Conservation (phyloP, 2,888 invertebrate species). For the Nemotelus pantherinus region DNA sequence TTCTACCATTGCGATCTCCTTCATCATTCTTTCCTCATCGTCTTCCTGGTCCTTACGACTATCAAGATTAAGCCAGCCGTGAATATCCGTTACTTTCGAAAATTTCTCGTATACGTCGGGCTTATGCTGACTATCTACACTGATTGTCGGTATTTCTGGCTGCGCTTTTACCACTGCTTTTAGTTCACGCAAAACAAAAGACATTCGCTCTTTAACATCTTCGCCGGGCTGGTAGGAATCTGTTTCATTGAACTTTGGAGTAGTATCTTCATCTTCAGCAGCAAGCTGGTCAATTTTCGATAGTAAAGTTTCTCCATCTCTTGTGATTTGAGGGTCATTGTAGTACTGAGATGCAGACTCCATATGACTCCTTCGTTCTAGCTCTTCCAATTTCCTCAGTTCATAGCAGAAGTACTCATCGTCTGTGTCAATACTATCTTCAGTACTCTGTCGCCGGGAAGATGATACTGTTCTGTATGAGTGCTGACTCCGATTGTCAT, state of each 20-base stretch:
- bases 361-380: slow-evolving; percentile 79
- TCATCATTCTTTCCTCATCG: slow-evolving; percentile 50
- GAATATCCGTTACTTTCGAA: slow-evolving; percentile 59
- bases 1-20: slow-evolving; percentile 52
- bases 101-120: slow-evolving; percentile 56
- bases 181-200: slow-evolving; percentile 79
- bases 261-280: slow-evolving; percentile 67
- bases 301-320: slow-evolving; percentile 53
- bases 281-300: slow-evolving; percentile 68
- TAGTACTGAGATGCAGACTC: slow-evolving; percentile 63
- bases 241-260: slow-evolving; percentile 58
- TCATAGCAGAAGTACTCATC: slow-evolving; percentile 95
- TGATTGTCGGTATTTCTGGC: slow-evolving; percentile 58
- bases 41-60: slow-evolving; percentile 55
- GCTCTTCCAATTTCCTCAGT: slow-evolving; percentile 83
- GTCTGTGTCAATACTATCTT: slow-evolving; percentile 92
- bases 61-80: slow-evolving; percentile 60
- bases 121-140: slow-evolving; percentile 51
- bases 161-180: slow-evolving; percentile 72
- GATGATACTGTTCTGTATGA: slow-evolving; percentile 89
- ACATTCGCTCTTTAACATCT: slow-evolving; percentile 81
- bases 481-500: slow-evolving; percentile 86
- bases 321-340: not conserved
- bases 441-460: slow-evolving; percentile 88
- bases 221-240: slow-evolving; percentile 72